Conservation (phyloP, 1,140 invertebrate species). For the Heliconius himera region DNA sequence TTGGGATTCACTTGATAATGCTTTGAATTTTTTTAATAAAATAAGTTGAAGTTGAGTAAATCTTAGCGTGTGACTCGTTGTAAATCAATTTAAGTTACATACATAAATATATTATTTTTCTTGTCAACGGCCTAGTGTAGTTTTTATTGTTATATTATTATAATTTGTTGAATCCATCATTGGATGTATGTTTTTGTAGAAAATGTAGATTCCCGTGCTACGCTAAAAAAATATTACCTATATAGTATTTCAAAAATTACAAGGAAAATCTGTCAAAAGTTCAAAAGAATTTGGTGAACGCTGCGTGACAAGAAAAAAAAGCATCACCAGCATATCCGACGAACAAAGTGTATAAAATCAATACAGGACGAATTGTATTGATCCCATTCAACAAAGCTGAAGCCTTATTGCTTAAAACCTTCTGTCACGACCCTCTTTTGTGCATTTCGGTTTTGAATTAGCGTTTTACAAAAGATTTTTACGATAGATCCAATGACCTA, state of each 20-base stretch:
- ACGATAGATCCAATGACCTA: conserved; percentile 3
- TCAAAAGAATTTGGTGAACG: neutral
- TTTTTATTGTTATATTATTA: no score
- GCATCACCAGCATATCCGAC: neutral
- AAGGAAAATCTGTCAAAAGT: neutral
- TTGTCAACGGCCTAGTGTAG: no score
- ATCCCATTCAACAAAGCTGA: conserved; percentile 23
- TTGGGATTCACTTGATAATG: no score
- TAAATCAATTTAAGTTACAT: no score
- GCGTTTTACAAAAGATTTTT: conserved; percentile 1
- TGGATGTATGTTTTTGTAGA: no score
- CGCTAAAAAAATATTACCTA: neutral
- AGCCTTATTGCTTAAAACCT: conserved; percentile 22
- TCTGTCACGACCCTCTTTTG: neutral
- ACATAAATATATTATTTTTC: no score
- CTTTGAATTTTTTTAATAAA: neutral
- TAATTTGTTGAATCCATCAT: no score
- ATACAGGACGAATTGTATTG: conserved; percentile 23
- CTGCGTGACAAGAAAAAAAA: neutral
- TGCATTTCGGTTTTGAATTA: conserved; percentile 17
- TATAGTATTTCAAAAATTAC: neutral
- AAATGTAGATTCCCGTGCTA: no score
- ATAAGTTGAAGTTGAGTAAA: neutral
- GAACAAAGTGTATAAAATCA: conserved; percentile 24
- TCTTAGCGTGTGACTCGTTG: neutral